A percentile compares a stretch with the other conserved stretches of the same genome.
Evolutionary conservation across 1,140 invertebrate species (phyloP).

Genomic region (Bemisia tabaci): DNA sequence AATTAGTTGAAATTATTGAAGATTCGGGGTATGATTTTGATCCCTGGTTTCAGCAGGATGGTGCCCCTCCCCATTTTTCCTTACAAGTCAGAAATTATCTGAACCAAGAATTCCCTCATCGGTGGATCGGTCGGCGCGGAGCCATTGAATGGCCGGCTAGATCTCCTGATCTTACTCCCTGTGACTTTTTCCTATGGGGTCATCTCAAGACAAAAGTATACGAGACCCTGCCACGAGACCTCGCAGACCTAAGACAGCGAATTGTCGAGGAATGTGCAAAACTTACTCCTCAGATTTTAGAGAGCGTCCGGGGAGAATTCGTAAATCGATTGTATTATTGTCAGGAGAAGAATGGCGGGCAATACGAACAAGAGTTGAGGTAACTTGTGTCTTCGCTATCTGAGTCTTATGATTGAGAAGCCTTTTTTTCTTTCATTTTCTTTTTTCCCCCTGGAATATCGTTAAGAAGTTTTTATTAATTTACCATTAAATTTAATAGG

Average conservation of each 20-base stretch:
- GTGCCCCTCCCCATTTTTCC: conserved; percentile 23
- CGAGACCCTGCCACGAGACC: too few species aligned
- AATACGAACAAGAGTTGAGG: too few species aligned
- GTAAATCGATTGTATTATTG: conserved; percentile 7
- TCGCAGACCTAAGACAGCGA: conserved; percentile 13
- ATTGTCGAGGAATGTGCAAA: conserved; percentile 9
- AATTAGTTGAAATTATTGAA: background rate
- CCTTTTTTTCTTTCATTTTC: too few species aligned
- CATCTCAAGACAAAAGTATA: conserved; percentile 29
- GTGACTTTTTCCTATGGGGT: conserved; percentile 33
- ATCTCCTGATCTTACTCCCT: conserved; percentile 30
- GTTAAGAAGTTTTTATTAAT: too few species aligned
- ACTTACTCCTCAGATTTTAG: conserved; percentile 10
- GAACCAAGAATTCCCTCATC: conserved; percentile 24
- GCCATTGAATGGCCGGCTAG: conserved; percentile 30
- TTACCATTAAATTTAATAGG: too few species aligned
- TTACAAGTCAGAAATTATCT: conserved; percentile 13
- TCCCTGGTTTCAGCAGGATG: conserved; percentile 20
- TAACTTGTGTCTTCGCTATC: too few species aligned
- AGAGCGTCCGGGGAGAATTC: conserved; percentile 7
- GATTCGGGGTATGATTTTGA: background rate
- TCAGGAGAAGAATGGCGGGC: too few species aligned
- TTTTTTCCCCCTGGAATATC: too few species aligned
- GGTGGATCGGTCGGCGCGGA: conserved; percentile 31
- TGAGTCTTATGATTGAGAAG: too few species aligned